Evolutionary conservation across 2,113 vertebrate species (phyloP), one percentile per base, ranked within the genome.

Genomic region (Chionomys nivalis): DNA sequence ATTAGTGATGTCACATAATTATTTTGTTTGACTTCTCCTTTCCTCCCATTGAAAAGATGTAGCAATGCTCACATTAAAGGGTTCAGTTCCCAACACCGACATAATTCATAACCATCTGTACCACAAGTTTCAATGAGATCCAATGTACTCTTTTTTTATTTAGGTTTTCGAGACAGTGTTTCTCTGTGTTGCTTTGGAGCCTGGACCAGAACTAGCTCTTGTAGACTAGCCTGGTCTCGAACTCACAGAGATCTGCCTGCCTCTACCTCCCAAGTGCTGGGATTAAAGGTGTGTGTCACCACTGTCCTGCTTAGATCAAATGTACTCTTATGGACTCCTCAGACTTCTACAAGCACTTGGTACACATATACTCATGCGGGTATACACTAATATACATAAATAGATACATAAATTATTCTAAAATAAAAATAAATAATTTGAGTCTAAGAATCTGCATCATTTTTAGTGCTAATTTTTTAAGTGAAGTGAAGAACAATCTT

Each of bases 1-100:
- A 68, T 39, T 89, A 90, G 42, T 0, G 14, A 52, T 19, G 23
- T n/a, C 13, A n/a, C n/a, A 42, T 70, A 70, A 66, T 91, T 19
- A 66, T 68, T 79, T 96, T 86, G n/a, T 28, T 73, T 89, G 87
- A 89, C 75, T 42, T 89, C 21, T 89, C 39, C 31, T 13, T 44
- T 77, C 21, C 47, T 89, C 77, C 42, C 36, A 47, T 90, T 52
- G 87, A 85, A 87, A 94, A 52, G 44, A 33, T 16, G 16, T 24
- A 52, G 89, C 8, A 47, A 94, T 8, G 5, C 28, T 39, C 91
- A 28, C 44, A 52, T 73, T 44, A 91, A 89, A 75, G 23, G 79
- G 52, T 39, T 82, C 36, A 39, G 55, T 26, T 81, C 52, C 79
- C 21, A 82, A 23, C 36, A 61, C 19, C 1, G 2, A n/a, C 33